Evolutionary conservation across 2,113 vertebrate genomes (phyloP).

Genomic region (Desmodus rotundus): DNA sequence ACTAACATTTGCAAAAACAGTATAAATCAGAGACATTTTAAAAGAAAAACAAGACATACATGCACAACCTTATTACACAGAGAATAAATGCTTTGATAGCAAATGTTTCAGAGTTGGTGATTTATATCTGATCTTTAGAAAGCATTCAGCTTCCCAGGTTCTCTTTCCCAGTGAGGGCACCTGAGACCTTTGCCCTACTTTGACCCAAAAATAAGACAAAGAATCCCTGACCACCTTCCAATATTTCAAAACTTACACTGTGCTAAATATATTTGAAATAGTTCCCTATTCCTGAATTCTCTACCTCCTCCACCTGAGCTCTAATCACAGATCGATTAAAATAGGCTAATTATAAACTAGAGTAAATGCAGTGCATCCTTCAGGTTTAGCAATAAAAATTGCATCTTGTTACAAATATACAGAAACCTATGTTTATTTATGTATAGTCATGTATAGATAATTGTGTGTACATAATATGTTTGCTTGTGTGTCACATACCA

Average conservation of each 20-base stretch:
- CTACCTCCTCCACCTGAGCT: not conserved
- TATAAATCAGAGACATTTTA: conserved; percentile 9
- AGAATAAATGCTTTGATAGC: not conserved
- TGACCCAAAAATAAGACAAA: not conserved
- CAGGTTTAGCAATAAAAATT: not conserved
- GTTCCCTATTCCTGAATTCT: not conserved
- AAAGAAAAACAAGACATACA: not conserved
- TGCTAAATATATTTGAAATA: not conserved
- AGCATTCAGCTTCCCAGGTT: not conserved
- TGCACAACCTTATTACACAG: not conserved
- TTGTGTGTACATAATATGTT: not conserved
- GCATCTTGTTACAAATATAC: not conserved
- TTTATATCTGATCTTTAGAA: not conserved
- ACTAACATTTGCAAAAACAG: conserved; percentile 1
- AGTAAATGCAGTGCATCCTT: not conserved
- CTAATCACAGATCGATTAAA: not conserved
- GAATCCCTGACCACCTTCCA: not conserved
- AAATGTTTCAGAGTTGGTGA: not conserved
- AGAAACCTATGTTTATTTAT: not conserved
- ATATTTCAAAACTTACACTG: not conserved
- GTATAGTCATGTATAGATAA: not conserved
- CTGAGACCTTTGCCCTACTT: not conserved
- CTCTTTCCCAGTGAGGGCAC: not conserved
- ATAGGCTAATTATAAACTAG: not conserved
- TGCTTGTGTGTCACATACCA: not conserved